Conservation (phyloP, 2,888 invertebrate species). For the Dromius quadrimaculatus region DNA sequence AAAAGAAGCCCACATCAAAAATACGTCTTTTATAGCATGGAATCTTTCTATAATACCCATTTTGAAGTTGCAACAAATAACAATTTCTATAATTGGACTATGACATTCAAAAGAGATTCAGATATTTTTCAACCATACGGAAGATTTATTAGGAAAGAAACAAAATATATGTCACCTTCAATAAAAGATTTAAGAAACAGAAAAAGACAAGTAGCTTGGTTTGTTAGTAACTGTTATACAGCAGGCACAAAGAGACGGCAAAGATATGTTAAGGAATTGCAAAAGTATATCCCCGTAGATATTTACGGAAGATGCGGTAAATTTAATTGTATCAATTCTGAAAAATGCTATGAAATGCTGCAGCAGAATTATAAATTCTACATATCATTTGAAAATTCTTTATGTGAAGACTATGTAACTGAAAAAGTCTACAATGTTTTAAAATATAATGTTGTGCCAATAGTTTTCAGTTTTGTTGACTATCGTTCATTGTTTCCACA, state of each 20-base stretch:
- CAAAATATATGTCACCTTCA: slow-evolving; percentile 55
- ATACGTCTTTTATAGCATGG: slow-evolving; percentile 65
- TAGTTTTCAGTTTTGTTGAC: slow-evolving; percentile 55
- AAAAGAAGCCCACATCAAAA: slow-evolving; percentile 64
- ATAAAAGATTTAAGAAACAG: slow-evolving; percentile 59
- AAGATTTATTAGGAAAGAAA: slow-evolving; percentile 53
- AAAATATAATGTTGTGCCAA: slow-evolving; percentile 52
- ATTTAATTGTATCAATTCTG: slow-evolving; percentile 62
- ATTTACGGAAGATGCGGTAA: slow-evolving; percentile 74
- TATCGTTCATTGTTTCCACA: slow-evolving; percentile 52
- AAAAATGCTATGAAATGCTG: slow-evolving; percentile 67
- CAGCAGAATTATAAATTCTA: slow-evolving; percentile 59
- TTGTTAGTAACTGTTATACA: slow-evolving; percentile 60
- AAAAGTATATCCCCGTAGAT: slow-evolving; percentile 72
- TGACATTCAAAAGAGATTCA: slow-evolving; percentile 69
- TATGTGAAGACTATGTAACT: slow-evolving; percentile 55
- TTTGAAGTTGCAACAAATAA: background rate
- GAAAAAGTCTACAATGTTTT: slow-evolving; percentile 54
- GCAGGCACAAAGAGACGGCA: slow-evolving; percentile 61
- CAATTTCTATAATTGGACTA: slow-evolving; percentile 70
- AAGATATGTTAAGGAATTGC: slow-evolving; percentile 67
- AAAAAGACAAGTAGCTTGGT: slow-evolving; percentile 70
- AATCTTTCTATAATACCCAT: background rate
- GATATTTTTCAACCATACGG: slow-evolving; percentile 65
- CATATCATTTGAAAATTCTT: slow-evolving; percentile 55